Base-by-base conservation (phyloP, 2,888 invertebrate species). In the Agrotis clavis region DNA sequence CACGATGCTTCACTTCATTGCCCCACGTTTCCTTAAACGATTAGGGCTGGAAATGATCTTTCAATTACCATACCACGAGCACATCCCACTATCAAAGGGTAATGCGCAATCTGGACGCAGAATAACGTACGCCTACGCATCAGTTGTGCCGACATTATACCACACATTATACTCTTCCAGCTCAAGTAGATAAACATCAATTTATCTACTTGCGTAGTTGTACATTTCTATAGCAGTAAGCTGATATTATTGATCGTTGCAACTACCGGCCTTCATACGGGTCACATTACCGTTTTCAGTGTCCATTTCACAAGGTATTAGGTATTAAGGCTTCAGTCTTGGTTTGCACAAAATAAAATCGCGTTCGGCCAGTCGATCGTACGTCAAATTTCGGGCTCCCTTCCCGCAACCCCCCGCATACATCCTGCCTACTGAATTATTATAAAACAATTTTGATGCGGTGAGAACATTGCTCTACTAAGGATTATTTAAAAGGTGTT, bases 161-260 rank as follows among this genome's bases (percentile, higher is more conserved):
- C 47, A 48, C 48, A 68, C 78, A 72, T 75, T 61, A 67, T 51
- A 61, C 50, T 61, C 54, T 51, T 25, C 19, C 47, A 53, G 30
- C 70, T 78, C 30, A 76, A 69, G 56, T 81, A 78, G 77, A 81
- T 78, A 70, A 70, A 76, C 81, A 81, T 76, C 70, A 59, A 78
- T 66, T 81, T 76, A 81, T 63, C 57, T 81, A 81, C 65, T 51
- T 68, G 79, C 50, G 30, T 78, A 59, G 19, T 63, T 41, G 30
- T 66, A 64, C 47, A 61, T 80, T 74, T 64, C 56, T 74, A 51
- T 60, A 67, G 48, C 51, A 50, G 78, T 64, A 77, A 65, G 51
- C n/a, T 71, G 53, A 71, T 82, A 71, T 77, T 81, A 79, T 81
- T 66, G 82, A 77, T 79, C 71, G 71, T 65, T 81, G 76, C 77